A percentile compares a stretch with the other conserved stretches of the same genome.
These are phyloP conservation scores for Paramacrobiotus metropolitanus DNA, from an alignment of 1,140 invertebrate species.

Conservation along the genomic window DNA sequence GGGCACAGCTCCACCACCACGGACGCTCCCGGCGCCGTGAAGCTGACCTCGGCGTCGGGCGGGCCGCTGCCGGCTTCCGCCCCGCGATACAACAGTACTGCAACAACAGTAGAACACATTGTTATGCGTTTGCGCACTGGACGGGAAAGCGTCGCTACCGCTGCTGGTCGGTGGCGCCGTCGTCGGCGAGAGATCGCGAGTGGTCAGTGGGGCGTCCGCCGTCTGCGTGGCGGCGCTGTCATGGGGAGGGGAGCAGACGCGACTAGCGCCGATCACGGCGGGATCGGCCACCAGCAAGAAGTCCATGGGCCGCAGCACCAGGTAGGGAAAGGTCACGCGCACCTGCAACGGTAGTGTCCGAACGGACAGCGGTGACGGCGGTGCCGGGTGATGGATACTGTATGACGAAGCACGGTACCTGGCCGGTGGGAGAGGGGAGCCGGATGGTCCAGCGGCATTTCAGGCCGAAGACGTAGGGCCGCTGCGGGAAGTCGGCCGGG, in stretches of 20 bases:
- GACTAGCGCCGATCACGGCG: neutral
- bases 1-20: neutral
- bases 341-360: neutral
- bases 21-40: neutral
- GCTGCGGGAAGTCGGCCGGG: neutral
- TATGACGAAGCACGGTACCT: neutral
- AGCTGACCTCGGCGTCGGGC: neutral
- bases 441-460: neutral
- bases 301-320: neutral
- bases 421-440: neutral
- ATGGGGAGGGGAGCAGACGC: neutral
- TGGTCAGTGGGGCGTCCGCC: neutral
- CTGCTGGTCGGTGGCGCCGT: no score
- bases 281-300: neutral
- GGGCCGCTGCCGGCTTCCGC: neutral
- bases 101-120: neutral
- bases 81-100: neutral
- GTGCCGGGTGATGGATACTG: neutral
- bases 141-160: no score
- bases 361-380: neutral
- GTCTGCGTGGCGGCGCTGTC: neutral
- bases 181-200: no score
- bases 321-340: neutral
- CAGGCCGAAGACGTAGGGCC: neutral
- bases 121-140: no score